Evolutionary conservation across 2,888 invertebrate species (phyloP).

Genomic region (Fissipunctia ypsillon): DNA sequence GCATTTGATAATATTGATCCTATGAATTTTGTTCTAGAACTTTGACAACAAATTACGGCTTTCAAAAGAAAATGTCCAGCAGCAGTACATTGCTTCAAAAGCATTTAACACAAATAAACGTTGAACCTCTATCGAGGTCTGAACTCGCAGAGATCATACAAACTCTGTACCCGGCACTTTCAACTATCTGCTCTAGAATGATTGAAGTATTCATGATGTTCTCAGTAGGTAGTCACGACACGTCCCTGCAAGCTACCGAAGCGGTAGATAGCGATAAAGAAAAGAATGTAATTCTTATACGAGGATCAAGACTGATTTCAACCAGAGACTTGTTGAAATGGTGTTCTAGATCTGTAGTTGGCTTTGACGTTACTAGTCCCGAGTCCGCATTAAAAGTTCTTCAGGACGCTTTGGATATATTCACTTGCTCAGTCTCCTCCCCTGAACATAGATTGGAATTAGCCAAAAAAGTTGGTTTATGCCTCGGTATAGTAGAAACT

Average conservation of each 20-base stretch:
- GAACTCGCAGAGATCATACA: constrained; percentile 94
- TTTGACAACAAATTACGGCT: constrained; percentile 91
- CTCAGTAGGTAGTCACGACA: constrained; percentile 92
- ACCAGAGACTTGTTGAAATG: constrained; percentile 98
- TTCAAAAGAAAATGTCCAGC: constrained; percentile 91
- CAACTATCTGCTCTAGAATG: constrained; percentile 94
- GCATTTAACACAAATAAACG: constrained; percentile 94
- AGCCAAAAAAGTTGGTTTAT: constrained; percentile 94
- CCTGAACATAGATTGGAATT: constrained; percentile 92
- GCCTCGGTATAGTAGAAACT: constrained; percentile 95
- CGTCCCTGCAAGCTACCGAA: constrained; percentile 84
- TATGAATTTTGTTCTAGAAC: constrained; percentile 83
- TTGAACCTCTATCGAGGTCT: constrained; percentile 93
- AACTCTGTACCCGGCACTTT: constrained; percentile 92
- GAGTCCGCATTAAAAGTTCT: constrained; percentile 93
- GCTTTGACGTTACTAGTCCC: constrained; percentile 93
- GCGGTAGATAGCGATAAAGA: constrained; percentile 69
- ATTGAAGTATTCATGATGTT: constrained; percentile 96
- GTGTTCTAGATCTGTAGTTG: constrained; percentile 94
- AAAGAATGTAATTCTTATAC: constrained; percentile 76
- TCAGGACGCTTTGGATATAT: constrained; percentile 97
- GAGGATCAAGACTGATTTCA: constrained; percentile 92
- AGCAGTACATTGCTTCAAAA: constrained; percentile 94
- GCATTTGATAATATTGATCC: constrained; percentile 3
- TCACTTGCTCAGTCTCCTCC: constrained; percentile 94